Percentiles rank a stretch among this genome's conserved stretches.
These are phyloP conservation scores for Nettapus auritus DNA, from an alignment of 2,113 vertebrate genomes.

Conservation along the genomic window DNA sequence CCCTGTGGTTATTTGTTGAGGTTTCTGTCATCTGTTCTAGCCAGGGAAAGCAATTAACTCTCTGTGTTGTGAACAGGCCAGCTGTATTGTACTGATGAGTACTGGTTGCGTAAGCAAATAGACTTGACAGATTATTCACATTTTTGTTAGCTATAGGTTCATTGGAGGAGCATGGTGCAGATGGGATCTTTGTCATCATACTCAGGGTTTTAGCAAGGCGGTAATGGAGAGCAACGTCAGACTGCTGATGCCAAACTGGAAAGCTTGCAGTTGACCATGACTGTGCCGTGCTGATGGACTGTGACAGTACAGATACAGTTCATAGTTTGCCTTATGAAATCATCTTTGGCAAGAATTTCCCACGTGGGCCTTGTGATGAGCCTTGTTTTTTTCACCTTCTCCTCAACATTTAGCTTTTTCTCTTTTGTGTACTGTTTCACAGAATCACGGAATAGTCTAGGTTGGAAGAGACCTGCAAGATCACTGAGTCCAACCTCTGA, in stretches of 20 bases:
- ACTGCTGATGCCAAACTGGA: neutral
- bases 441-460: too few species aligned
- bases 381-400: neutral
- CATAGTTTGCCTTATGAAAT: neutral
- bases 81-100: neutral
- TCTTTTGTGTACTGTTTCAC: too few species aligned
- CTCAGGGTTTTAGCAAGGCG: neutral
- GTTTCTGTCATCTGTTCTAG: neutral
- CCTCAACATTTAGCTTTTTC: neutral
- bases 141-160: neutral
- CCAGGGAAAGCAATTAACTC: neutral
- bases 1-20: neutral
- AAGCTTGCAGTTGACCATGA: fast-evolving
- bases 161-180: too few species aligned
- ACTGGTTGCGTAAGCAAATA: neutral
- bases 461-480: too few species aligned
- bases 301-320: neutral
- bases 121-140: neutral
- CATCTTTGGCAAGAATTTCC: neutral
- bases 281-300: neutral
- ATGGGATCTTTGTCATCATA: neutral
- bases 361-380: neutral
- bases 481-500: too few species aligned
- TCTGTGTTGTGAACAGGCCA: neutral
- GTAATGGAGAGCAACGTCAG: neutral